Evolutionary conservation across 2,888 invertebrate genomes (phyloP).

Genomic region (Amblyteles armatorius): DNA sequence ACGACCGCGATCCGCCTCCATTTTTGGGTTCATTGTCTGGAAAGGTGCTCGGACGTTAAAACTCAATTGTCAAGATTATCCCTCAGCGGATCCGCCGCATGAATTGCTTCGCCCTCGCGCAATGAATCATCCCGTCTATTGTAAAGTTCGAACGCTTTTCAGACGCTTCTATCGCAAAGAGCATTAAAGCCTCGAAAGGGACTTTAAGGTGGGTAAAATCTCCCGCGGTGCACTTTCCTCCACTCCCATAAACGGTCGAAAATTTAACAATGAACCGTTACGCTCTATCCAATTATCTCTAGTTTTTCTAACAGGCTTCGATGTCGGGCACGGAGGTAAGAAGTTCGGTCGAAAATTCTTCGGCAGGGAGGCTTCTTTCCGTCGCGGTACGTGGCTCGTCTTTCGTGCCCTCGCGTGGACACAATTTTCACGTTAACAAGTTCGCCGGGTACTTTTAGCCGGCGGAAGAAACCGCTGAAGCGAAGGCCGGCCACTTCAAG

Average conservation of each 20-base stretch:
- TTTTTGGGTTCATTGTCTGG: neutral
- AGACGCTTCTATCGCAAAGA: neutral
- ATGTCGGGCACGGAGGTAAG: slow-evolving; percentile 70
- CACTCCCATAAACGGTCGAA: slow-evolving; percentile 6
- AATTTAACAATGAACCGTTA: neutral
- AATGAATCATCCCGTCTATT: slow-evolving; percentile 4
- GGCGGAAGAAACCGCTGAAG: neutral
- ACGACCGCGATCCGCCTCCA: slow-evolving; percentile 17
- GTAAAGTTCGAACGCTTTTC: neutral
- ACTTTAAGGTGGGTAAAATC: neutral
- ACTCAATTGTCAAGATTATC: neutral
- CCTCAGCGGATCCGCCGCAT: neutral
- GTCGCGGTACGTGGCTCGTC: neutral
- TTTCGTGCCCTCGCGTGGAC: neutral
- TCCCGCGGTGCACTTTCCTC: neutral
- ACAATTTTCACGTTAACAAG: neutral
- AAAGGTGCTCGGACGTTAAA: slow-evolving; percentile 31
- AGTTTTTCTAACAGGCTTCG: slow-evolving; percentile 71
- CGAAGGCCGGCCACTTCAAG: slow-evolving; percentile 42
- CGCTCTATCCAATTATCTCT: slow-evolving; percentile 71
- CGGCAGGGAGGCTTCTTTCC: neutral
- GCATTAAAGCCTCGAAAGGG: neutral
- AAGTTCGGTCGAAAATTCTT: slow-evolving; percentile 48
- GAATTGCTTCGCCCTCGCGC: neutral
- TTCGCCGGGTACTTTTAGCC: neutral